A percentile compares a stretch with the other conserved stretches of the same genome.
These are phyloP conservation scores for Mesoclemmys tuberculata DNA, from an alignment of 2,113 vertebrate species.

Conservation along the genomic window DNA sequence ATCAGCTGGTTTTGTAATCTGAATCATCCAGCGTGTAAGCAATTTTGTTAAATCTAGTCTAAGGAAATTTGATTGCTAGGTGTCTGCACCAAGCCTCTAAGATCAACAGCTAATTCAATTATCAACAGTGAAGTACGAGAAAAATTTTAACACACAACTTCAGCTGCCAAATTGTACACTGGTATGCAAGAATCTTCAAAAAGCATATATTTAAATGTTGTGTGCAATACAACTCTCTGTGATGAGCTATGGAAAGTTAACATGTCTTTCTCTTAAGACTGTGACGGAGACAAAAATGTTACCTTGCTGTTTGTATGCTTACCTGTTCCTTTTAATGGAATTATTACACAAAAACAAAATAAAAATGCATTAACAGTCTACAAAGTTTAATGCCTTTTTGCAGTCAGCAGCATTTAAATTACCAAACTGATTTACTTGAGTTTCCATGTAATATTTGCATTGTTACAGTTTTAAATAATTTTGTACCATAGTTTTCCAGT, in stretches of 20 bases:
- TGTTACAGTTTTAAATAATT: background rate
- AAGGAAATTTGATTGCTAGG: background rate
- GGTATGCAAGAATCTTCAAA: too few species aligned
- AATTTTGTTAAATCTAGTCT: background rate
- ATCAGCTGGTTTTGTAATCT: background rate
- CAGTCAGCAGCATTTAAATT: background rate
- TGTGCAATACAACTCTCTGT: too few species aligned
- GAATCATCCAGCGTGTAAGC: background rate
- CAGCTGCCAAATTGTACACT: too few species aligned
- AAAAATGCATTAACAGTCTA: too few species aligned
- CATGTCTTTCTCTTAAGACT: too few species aligned
- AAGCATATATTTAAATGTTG: too few species aligned
- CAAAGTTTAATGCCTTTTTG: background rate
- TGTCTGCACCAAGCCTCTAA: background rate
- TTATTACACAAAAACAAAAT: too few species aligned
- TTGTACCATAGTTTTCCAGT: background rate
- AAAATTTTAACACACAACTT: too few species aligned
- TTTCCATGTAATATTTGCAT: background rate
- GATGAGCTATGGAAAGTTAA: too few species aligned
- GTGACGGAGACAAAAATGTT: too few species aligned
- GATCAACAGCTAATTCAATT: background rate
- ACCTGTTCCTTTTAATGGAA: too few species aligned
- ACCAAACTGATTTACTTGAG: background rate
- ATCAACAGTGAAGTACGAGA: background rate
- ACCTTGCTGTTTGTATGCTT: too few species aligned